Evolutionary conservation across 2,797 vertebrate genomes (phyloP).

Genomic region (Meda fulgida): DNA sequence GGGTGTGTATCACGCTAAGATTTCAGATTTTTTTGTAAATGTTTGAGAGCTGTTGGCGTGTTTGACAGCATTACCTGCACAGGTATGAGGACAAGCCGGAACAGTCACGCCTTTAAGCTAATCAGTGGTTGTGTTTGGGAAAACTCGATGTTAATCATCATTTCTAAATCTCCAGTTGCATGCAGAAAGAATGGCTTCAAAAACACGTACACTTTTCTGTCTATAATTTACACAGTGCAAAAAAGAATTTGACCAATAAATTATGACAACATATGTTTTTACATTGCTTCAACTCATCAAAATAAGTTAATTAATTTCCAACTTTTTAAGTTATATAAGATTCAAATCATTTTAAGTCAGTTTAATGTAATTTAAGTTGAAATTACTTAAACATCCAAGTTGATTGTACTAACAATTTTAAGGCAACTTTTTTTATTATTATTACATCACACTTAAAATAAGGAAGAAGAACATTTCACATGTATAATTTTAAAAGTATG

Average conservation of each 20-base stretch:
- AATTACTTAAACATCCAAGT: too few species aligned
- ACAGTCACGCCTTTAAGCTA: slow-evolving; percentile 62
- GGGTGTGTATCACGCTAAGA: slow-evolving; percentile 8
- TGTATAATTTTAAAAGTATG: slow-evolving; percentile 2
- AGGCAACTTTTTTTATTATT: too few species aligned
- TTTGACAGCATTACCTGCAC: slow-evolving; percentile 68
- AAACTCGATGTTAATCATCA: slow-evolving; percentile 52
- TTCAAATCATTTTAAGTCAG: too few species aligned
- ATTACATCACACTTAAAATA: neutral
- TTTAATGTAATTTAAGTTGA: too few species aligned
- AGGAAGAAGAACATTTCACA: neutral
- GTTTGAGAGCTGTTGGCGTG: slow-evolving; percentile 20
- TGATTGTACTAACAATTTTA: too few species aligned
- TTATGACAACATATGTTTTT: too few species aligned
- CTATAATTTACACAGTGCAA: slow-evolving; percentile 21
- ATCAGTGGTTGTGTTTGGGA: slow-evolving; percentile 46
- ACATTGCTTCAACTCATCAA: too few species aligned
- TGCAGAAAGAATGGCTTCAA: slow-evolving; percentile 26
- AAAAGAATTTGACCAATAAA: too few species aligned
- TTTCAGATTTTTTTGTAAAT: neutral
- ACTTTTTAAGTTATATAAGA: too few species aligned
- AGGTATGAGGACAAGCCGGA: slow-evolving; percentile 73
- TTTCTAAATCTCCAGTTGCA: slow-evolving; percentile 50
- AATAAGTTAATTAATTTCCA: too few species aligned
- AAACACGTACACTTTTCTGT: slow-evolving; percentile 48